Evolutionary conservation across 2,113 vertebrate species (phyloP).

Genomic region (Daphoenositta chrysoptera): DNA sequence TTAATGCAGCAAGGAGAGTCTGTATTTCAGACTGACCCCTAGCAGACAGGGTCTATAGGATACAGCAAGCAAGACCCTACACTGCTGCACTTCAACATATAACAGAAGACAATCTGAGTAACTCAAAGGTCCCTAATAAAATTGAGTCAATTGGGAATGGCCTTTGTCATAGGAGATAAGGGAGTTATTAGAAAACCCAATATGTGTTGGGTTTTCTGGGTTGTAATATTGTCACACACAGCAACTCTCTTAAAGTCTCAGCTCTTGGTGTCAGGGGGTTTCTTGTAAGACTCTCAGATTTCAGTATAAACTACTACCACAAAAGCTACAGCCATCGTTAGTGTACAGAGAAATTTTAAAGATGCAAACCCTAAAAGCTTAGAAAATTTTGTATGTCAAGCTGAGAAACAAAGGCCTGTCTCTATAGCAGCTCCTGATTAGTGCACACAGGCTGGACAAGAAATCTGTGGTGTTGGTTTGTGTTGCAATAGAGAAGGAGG

Average conservation of each 20-base stretch:
- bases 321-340: neutral
- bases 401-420: neutral
- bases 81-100: neutral
- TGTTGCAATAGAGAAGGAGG: neutral
- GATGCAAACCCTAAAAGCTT: neutral
- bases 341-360: neutral
- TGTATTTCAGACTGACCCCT: neutral
- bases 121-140: neutral
- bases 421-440: neutral
- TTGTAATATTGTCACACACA: neutral
- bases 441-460: neutral
- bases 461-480: neutral
- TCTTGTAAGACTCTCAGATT: neutral
- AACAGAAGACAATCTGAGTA: neutral
- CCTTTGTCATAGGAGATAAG: neutral
- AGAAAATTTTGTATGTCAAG: neutral
- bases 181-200: neutral
- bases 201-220: neutral
- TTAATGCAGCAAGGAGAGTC: neutral
- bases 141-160: neutral
- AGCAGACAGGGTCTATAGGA: neutral
- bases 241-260: neutral
- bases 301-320: neutral
- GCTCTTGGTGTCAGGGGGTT: neutral
- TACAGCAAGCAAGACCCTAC: neutral